phyloP scores from a whole-genome alignment of 2,888 invertebrate genomes.

The Hydrotaea diabolus region DNA sequence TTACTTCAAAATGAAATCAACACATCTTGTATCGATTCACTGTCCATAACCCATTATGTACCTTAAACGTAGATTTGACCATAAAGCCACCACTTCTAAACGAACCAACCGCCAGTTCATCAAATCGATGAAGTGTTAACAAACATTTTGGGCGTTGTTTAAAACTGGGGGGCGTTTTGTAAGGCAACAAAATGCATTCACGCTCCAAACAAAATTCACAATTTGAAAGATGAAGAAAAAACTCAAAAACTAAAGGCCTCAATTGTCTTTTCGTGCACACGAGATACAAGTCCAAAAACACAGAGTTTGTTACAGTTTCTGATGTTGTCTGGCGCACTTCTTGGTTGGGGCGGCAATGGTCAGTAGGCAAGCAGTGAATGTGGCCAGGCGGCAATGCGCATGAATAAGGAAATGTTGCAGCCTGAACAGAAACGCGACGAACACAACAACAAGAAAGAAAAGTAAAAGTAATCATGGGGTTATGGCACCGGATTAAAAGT shows the following conservation, averaged over 20 bases:
- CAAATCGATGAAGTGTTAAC: background rate
- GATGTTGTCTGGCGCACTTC: background rate
- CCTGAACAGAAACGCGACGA: too few relatives aligned
- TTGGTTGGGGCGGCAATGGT: slow-evolving; percentile 47
- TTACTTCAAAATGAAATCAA: too few relatives aligned
- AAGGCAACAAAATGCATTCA: slow-evolving; percentile 47
- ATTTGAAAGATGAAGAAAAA: slow-evolving; percentile 7
- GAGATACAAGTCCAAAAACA: background rate
- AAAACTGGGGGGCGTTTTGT: slow-evolving; percentile 50
- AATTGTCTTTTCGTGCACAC: slow-evolving; percentile 31
- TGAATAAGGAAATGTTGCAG: slow-evolving; percentile 18
- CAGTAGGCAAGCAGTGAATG: slow-evolving; percentile 42
- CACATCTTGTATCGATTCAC: background rate
- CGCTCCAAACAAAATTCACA: slow-evolving; percentile 39
- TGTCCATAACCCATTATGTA: slow-evolving; percentile 4
- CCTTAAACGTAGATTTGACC: background rate
- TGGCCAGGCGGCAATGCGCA: background rate
- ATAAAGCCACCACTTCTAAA: background rate
- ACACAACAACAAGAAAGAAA: slow-evolving; percentile 47
- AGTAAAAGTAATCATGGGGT: slow-evolving; percentile 62
- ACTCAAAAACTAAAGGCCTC: slow-evolving; percentile 15
- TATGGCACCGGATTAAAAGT: slow-evolving; percentile 16
- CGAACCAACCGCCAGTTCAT: background rate
- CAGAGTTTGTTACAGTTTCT: slow-evolving; percentile 51
- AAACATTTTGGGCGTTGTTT: slow-evolving; percentile 44